Evolutionary conservation across 2,888 invertebrate species (phyloP).

Genomic region (Anoplius nigerrimus): DNA sequence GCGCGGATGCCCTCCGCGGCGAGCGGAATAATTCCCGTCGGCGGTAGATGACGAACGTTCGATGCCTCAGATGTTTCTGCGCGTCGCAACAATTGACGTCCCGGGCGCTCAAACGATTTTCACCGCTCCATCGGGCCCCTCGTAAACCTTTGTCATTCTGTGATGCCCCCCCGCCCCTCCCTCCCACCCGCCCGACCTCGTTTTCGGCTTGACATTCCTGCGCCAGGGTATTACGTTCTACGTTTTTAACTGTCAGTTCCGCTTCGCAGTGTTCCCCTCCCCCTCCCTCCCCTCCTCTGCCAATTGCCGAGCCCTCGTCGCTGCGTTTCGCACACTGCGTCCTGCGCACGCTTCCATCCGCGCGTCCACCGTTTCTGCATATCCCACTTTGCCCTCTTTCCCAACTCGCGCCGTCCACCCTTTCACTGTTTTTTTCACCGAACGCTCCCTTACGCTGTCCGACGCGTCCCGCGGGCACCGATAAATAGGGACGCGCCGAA

Average conservation of each 20-base stretch:
- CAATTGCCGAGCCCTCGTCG: no score
- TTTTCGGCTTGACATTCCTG: constrained; percentile 44
- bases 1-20: no score
- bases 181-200: constrained; percentile 35
- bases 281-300: background rate
- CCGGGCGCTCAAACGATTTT: constrained; percentile 41
- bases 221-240: constrained; percentile 44
- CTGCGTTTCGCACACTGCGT: background rate
- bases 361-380: background rate
- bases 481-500: constrained; percentile 52
- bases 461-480: constrained; percentile 37
- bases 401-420: constrained; percentile 7
- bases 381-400: background rate
- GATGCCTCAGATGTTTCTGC: constrained; percentile 5
- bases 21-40: no score
- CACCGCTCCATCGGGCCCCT: constrained; percentile 15
- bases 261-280: constrained; percentile 13
- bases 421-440: background rate
- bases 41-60: no score
- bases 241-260: constrained; percentile 29
- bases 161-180: no score
- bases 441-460: constrained; percentile 2
- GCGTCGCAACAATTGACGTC: constrained; percentile 36
- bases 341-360: background rate
- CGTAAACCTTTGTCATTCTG: constrained; percentile 36